Base-by-base conservation (phyloP, 2,113 vertebrate species). In the Uria aalge region DNA sequence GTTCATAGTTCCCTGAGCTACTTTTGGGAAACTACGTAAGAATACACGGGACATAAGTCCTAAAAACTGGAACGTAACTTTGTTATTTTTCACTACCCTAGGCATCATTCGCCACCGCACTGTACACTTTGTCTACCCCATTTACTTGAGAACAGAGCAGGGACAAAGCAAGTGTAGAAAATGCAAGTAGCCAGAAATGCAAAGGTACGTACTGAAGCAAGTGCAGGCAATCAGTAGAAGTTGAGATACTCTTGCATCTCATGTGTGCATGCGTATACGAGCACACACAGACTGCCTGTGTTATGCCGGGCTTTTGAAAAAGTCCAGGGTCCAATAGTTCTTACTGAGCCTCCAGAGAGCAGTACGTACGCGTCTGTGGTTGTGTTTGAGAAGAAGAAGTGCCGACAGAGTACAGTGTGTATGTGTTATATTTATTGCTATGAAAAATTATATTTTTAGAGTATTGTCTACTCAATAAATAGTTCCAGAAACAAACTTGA, bases 401-500 rank as follows among this genome's bases (percentile, higher is more conserved):
- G 80, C 57, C 53, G 88, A 80, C 41, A 89, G 43, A 59, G 41
- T 40, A 66, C 22, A 81, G 12, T 56, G 38, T 41, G 57, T 43
- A 45, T 75, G 73, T 69, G 62, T 69, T 62, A 23, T 21, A 92
- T 81, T 88, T 93, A 69, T 89, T 92, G 64, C 60, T 73, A 53
- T 34, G 48, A 94, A 90, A 91, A 91, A 23, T 18, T 6, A 24
- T 77, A 83, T 88, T 91, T 95, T 91, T 87, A 91, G 71, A 95
- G 43, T 38, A 66, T 73, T 88, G 62, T 92, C 89, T 85, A 72
- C 85, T 87, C 88, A 93, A 88, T 55, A 89, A 85, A 79, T 91
- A 95, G 57, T 76, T 96, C 66, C 81, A 90, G 73, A 83, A 92
- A 77, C 52, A 75, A 91, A 96, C 59, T 91, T 73, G 43, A 84